Base-by-base conservation (phyloP, 2,888 invertebrate genomes). In the Baronia brevicornis region DNA sequence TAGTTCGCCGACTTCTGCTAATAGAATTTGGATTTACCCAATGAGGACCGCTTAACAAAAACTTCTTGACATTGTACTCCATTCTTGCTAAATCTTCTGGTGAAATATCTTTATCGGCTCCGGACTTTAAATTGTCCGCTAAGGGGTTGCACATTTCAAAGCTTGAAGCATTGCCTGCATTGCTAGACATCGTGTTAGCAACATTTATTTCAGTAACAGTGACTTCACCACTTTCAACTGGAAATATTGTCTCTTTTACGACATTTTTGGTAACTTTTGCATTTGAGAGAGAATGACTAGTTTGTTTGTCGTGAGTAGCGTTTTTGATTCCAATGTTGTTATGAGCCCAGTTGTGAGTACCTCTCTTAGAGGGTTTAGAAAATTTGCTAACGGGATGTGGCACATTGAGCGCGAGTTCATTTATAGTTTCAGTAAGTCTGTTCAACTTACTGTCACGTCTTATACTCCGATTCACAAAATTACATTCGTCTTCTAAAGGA, bases 21-120 rank as follows among this genome's bases (percentile, higher is more conserved):
- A 45, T 58, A 0, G 70, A 54, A 7, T 51, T 65, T 1, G 71
- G 59, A 36, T 65, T 66, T 12, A 50, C 68, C 80, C 82, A 84
- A 26, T 77, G 71, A 8, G 80, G 74, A 2, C 85, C 84, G 35
- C 90, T 90, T 58, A 90, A 78, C 48, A 91, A 68, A 65, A 91
- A 91, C 61, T 90, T 88, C 66, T 90, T 91, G n/a, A 91, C 91
- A 60, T 91, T 90, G 55, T 90, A 90, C 59, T 91, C 91, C 90
- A 91, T 91, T 59, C 90, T 87, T 9, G 89, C 90, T 48, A 90
- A 86, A 60, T 89, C 88, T 46, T 88, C 87, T 4, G 85, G 72
- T 9, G 84, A 69, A 38, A 84, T 77, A 31, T 77, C 71, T 41
- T 72, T 78, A 26, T 74, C 71, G 6, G 60, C 59, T 41, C 72